Percentiles rank a stretch among this genome's conserved stretches.
phyloP scores from a whole-genome alignment of 2,888 invertebrate genomes.

The Macroteleia sp. region DNA sequence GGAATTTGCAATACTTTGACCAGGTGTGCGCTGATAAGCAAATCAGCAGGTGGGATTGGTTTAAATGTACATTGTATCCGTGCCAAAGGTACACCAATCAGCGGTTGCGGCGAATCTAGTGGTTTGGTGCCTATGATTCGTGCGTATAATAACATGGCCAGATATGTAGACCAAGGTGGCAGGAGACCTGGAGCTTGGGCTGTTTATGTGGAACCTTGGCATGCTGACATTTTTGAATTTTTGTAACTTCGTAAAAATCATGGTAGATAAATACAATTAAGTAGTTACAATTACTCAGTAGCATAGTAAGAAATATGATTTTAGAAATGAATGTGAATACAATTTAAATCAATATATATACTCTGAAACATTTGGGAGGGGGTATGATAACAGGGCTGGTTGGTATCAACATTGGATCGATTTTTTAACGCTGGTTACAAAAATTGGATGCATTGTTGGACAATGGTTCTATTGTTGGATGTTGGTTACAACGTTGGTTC shows the following conservation, averaged over 20 bases:
- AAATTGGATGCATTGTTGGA: too few species aligned
- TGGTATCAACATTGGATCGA: too few species aligned
- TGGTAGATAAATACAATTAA: constrained; percentile 43
- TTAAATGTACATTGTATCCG: constrained; percentile 97
- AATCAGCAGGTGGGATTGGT: constrained; percentile 98
- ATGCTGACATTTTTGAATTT: constrained; percentile 98
- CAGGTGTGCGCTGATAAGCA: constrained; percentile 97
- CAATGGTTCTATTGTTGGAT: too few species aligned
- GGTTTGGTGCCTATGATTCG: constrained; percentile 98
- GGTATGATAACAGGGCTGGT: too few species aligned
- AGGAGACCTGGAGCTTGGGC: constrained; percentile 99
- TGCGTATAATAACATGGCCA: constrained; percentile 97
- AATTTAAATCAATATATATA: too few species aligned
- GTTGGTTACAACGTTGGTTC: too few species aligned
- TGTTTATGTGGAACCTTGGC: constrained; percentile 99
- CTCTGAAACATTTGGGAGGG: too few species aligned
- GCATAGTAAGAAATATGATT: too few species aligned
- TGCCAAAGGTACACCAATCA: constrained; percentile 95
- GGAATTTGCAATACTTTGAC: constrained; percentile 97
- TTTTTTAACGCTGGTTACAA: too few species aligned
- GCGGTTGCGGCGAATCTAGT: constrained; percentile 96
- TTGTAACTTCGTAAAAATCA: constrained; percentile 95
- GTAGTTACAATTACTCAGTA: too few species aligned
- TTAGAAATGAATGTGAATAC: too few species aligned
- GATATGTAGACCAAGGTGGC: constrained; percentile 99